These are phyloP conservation scores for Dryococelus australis DNA, from an alignment of 2,888 invertebrate species.

Conservation along the genomic window DNA sequence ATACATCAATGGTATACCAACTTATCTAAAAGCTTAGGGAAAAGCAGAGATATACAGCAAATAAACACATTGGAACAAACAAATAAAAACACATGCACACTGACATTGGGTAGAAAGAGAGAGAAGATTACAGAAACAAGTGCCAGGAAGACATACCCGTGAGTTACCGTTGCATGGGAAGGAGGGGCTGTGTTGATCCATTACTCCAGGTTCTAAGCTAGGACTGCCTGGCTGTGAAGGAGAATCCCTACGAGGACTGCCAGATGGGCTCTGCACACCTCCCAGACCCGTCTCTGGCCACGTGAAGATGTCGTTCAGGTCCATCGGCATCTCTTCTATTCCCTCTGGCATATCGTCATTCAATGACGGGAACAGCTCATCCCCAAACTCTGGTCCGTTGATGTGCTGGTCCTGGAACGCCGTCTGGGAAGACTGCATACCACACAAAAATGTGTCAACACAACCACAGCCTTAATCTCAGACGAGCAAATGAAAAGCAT, in stretches of 20 bases:
- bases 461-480: too few relatives aligned
- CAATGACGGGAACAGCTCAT: constrained; percentile 70
- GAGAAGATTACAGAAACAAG: too few relatives aligned
- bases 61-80: too few relatives aligned
- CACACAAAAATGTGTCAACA: neutral
- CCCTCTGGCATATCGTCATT: constrained; percentile 70
- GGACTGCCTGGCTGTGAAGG: constrained; percentile 65
- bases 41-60: too few relatives aligned
- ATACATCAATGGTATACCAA: too few relatives aligned
- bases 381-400: constrained; percentile 69
- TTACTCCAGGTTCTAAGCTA: constrained; percentile 57
- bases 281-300: constrained; percentile 68
- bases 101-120: too few relatives aligned
- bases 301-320: constrained; percentile 80
- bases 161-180: constrained; percentile 63
- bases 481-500: too few relatives aligned
- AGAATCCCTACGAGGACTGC: constrained; percentile 60
- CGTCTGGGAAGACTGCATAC: constrained; percentile 70
- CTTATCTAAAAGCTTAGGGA: too few relatives aligned
- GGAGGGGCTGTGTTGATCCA: constrained; percentile 62
- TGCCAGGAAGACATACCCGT: constrained; percentile 55
- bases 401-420: constrained; percentile 75
- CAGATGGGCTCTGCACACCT: constrained; percentile 66
- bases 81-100: too few relatives aligned
- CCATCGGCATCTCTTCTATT: constrained; percentile 71